These are phyloP conservation scores for human (Homo sapiens) DNA, from an alignment of 2,113 vertebrate genomes.

Conservation along the genomic window GRCh38 chrX:70223501-70224000, in stretches of 20 bases:
- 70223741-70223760: constrained; percentile 23
- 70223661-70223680: not conserved
- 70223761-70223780: not conserved
- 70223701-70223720: not conserved
- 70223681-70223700: not conserved
- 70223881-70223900: constrained; percentile 1
- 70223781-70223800: not conserved
- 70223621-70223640: constrained; percentile 5
- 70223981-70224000: not conserved
- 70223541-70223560: not conserved
- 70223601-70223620: not conserved
- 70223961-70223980: not conserved
- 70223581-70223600: not conserved
- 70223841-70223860: not conserved
- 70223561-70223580: constrained; percentile 15
- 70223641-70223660: constrained; percentile 19
- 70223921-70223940: not conserved
- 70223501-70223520: not conserved
- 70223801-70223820: constrained; percentile 36
- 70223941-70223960: not conserved
- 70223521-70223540: not conserved
- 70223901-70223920: not conserved
- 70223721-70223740: constrained; percentile 16
- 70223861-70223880: not conserved
- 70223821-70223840: not conserved